Base-by-base conservation (phyloP, 2,797 vertebrate species). In the Trichosurus vulpecula region DNA sequence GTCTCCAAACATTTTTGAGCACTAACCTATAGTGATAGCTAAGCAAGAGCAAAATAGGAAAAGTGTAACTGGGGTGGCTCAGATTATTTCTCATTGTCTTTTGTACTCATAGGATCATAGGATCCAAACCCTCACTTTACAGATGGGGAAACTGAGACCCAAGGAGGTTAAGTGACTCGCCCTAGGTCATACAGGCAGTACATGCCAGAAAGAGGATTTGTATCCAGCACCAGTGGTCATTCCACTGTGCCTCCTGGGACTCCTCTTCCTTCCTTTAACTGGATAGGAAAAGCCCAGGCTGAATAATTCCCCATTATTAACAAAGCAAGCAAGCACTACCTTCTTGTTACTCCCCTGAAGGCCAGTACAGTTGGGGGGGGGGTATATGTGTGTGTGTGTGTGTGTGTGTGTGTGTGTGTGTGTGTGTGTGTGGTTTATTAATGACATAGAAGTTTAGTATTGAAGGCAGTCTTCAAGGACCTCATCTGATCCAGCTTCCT, bases 401-500 rank as follows among this genome's bases (percentile, higher is more conserved):
- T 54, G 13, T 54, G 16, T 54, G n/a, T n/a, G n/a, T n/a, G 52
- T 52, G 4, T 52, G 52, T 53, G 16, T 56, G 55, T 30, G 1
- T 58, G 30, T 30, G 27, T 57, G 56, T 57, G 29, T 58, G 2
- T 93, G 27, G 94, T 95, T 93, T 90, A 95, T 57, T 54, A 22
- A 81, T 52, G 94, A 11, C n/a, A 31, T 27, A 54, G 30, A 87
- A 74, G 52, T 87, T 96, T 57, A 96, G 91, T 95, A 87, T 47
- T 95, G 22, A 47, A 90, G 92, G 95, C 61, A 54, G 57, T 53
- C 81, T 87, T 74, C 31, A 66, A 96, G 91, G 90, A 3, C 9
- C 2, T 91, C 51, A 52, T 89, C 81, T 93, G 57, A 31, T 90
- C 41, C 91, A 93, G 11, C 55, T 96, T 94, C n/a, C 35, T 29